Percentiles rank a stretch among this genome's conserved stretches.
Evolutionary conservation across 1,140 invertebrate species (phyloP).

Genomic region (Bombyx mandarina): DNA sequence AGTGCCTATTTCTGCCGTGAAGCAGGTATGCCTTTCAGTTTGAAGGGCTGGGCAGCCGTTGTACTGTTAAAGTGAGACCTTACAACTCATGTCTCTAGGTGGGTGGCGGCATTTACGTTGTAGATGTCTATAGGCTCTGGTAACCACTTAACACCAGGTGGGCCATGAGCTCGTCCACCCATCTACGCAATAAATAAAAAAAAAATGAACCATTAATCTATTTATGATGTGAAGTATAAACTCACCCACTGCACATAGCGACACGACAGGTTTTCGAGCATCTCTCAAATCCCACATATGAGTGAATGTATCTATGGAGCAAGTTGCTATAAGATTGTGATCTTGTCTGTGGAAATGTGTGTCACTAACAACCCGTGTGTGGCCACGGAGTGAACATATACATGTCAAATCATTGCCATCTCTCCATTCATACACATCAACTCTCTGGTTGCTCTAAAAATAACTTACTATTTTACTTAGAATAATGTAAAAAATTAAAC

Average conservation of each 20-base stretch:
- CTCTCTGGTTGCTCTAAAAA: slow-evolving; percentile 83
- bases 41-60: too few relatives aligned
- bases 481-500: neutral
- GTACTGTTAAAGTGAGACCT: neutral
- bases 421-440: slow-evolving; percentile 86
- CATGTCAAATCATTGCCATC: slow-evolving; percentile 77
- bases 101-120: too few relatives aligned
- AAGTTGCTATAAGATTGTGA: slow-evolving; percentile 90
- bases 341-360: slow-evolving; percentile 94
- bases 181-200: too few relatives aligned
- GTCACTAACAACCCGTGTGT: slow-evolving; percentile 92
- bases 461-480: neutral
- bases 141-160: too few relatives aligned
- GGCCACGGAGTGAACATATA: slow-evolving; percentile 83
- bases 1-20: too few relatives aligned
- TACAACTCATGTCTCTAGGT: too few relatives aligned
- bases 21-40: too few relatives aligned
- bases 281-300: slow-evolving; percentile 95
- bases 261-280: slow-evolving; percentile 82
- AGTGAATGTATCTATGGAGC: slow-evolving; percentile 94
- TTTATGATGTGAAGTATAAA: slow-evolving; percentile 1
- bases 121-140: too few relatives aligned
- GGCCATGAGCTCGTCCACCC: too few relatives aligned
- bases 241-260: slow-evolving; percentile 76
- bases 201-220: too few relatives aligned